Percentiles rank a stretch among this genome's conserved stretches.
Evolutionary conservation across 2,888 invertebrate genomes (phyloP).

Genomic region (Athrips mouffetella): DNA sequence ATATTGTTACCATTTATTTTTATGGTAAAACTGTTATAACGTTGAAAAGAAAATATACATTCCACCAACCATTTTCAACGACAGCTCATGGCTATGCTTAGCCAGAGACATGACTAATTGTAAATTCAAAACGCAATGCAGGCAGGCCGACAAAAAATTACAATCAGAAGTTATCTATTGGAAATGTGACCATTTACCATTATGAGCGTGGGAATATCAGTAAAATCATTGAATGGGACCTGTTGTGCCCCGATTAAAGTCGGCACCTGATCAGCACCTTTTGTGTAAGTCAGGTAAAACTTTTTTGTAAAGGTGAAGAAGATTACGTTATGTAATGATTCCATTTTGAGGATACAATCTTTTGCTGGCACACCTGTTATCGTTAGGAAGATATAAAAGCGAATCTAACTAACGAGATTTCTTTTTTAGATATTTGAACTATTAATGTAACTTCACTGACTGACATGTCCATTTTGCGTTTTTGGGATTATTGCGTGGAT

Average conservation of each 20-base stretch:
- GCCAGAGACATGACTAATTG: conserved; percentile 2
- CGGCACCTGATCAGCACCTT: conserved; percentile 54
- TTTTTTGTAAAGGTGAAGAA: conserved; percentile 29
- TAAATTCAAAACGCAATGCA: conserved; percentile 7
- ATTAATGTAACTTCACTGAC: background rate
- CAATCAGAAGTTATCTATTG: conserved; percentile 10
- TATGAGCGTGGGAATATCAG: conserved; percentile 55
- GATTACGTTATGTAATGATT: background rate
- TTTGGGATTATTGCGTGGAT: background rate
- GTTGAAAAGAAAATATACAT: background rate
- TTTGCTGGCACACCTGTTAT: conserved; percentile 33
- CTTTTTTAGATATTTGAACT: conserved; percentile 10
- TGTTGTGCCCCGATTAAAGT: conserved; percentile 45
- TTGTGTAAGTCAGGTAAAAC: conserved; percentile 61
- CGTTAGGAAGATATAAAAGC: conserved; percentile 31
- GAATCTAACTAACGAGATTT: conserved; percentile 28
- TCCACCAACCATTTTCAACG: background rate
- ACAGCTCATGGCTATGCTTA: background rate
- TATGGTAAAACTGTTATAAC: too few species aligned
- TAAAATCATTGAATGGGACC: conserved; percentile 38
- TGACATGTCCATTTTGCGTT: background rate
- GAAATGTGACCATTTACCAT: conserved; percentile 19
- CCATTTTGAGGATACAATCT: conserved; percentile 1
- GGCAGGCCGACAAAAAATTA: conserved; percentile 8
- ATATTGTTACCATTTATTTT: background rate